phyloP scores from a whole-genome alignment of 2,797 vertebrate species.

The Rhinella marina region DNA sequence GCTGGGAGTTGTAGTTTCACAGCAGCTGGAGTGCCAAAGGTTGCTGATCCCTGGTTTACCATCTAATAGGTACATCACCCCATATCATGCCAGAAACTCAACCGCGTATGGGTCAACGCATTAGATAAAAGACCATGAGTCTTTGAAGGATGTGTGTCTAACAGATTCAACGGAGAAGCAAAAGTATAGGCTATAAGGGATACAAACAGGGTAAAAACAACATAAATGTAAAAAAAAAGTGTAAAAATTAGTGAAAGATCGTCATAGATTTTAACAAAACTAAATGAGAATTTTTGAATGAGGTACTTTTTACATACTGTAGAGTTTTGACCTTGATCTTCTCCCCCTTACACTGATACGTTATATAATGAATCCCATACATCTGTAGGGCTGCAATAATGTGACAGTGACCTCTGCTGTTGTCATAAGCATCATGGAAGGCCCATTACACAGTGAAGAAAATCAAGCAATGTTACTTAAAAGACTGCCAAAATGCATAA shows the following conservation, averaged over 20 bases:
- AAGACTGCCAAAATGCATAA: background rate
- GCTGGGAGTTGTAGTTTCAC: no score
- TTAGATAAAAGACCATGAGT: no score
- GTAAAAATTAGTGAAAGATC: background rate
- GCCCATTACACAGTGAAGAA: background rate
- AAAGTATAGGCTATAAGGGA: no score
- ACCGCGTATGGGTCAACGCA: no score
- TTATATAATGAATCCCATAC: background rate
- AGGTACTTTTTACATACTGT: background rate
- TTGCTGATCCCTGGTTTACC: no score
- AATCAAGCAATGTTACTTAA: background rate
- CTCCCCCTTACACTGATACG: background rate
- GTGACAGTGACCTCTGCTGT: constrained; percentile 28
- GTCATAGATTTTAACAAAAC: background rate
- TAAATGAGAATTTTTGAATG: no score
- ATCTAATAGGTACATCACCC: no score
- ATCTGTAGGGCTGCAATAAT: constrained; percentile 10
- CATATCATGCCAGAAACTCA: no score
- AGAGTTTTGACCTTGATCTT: background rate
- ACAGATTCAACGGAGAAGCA: no score
- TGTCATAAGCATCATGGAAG: background rate
- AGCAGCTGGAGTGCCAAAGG: no score
- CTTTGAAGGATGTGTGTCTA: no score
- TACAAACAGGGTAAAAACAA: background rate
- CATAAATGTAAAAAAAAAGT: background rate